These are phyloP conservation scores for Chionis minor DNA, from an alignment of 2,113 vertebrate genomes.

Conservation along the genomic window DNA sequence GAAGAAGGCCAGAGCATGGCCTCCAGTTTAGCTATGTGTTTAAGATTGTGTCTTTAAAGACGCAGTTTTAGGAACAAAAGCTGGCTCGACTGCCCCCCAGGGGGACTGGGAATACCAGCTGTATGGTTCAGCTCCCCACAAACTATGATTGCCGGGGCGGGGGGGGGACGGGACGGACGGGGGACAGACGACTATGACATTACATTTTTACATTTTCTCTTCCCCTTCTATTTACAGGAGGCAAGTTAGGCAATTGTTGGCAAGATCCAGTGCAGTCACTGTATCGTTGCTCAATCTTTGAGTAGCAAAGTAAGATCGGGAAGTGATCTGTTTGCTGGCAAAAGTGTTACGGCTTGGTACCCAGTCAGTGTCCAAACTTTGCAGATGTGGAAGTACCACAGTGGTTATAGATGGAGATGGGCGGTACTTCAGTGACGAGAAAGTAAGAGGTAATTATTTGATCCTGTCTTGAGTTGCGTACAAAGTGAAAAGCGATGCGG, in stretches of 20 bases:
- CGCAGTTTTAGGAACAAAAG: not conserved
- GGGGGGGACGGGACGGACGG: no score
- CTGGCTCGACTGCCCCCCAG: not conserved
- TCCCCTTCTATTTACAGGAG: not conserved
- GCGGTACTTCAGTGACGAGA: rapidly evolving
- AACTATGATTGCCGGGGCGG: not conserved
- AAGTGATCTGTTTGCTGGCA: not conserved
- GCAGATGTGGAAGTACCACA: no score
- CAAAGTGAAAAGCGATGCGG: rapidly evolving
- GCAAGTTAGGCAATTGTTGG: not conserved
- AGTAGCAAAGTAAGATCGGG: not conserved
- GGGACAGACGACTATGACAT: no score
- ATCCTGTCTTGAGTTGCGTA: no score
- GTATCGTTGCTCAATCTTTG: not conserved
- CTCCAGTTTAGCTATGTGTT: not conserved
- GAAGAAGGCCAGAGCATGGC: not conserved
- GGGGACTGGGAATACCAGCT: not conserved
- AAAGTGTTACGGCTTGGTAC: not conserved
- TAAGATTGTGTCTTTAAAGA: not conserved
- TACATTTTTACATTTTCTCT: not conserved
- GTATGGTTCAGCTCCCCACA: not conserved
- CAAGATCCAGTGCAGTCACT: not conserved
- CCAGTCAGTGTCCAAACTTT: not conserved
- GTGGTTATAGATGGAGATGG: rapidly evolving
- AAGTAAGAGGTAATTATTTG: no score